phyloP scores from a whole-genome alignment of 1,140 invertebrate species.

The Zelostemma sp. region DNA sequence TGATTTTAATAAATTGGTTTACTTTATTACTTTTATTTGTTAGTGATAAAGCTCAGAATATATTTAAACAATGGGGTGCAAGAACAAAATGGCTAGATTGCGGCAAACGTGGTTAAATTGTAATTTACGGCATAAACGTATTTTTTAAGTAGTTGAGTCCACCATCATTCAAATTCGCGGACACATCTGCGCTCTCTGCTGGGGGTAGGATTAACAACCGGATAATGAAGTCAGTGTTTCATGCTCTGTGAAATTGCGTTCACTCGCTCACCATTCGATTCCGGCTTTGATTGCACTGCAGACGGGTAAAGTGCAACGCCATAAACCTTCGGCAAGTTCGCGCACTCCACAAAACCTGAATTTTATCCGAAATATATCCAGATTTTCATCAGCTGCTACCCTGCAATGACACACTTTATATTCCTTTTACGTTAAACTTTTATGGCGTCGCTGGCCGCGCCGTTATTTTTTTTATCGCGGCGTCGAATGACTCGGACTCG shows the following conservation, averaged over 20 bases:
- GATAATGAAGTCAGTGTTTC: conserved; percentile 71
- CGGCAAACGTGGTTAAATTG: not conserved
- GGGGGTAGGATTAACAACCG: conserved; percentile 66
- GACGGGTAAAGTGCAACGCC: conserved; percentile 59
- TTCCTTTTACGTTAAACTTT: conserved; percentile 39
- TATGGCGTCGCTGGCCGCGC: conserved; percentile 24
- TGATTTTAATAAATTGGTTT: too few relatives aligned
- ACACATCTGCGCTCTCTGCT: conserved; percentile 37
- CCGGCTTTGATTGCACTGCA: conserved; percentile 65
- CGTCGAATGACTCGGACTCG: not conserved
- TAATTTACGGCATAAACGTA: not conserved
- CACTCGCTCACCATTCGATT: conserved; percentile 66
- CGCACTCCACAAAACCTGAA: conserved; percentile 7
- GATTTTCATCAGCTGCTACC: conserved; percentile 47
- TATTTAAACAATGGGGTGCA: too few relatives aligned
- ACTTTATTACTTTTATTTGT: too few relatives aligned
- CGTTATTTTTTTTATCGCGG: conserved; percentile 40
- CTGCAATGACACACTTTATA: conserved; percentile 43
- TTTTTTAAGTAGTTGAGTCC: conserved; percentile 3
- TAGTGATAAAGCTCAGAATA: too few relatives aligned
- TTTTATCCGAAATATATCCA: conserved; percentile 52
- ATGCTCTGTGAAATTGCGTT: conserved; percentile 70
- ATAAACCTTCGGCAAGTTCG: conserved; percentile 57
- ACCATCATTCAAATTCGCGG: conserved; percentile 45
- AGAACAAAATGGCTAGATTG: too few relatives aligned